Percentiles rank a stretch among this genome's conserved stretches.
These are phyloP conservation scores for Megathymus violae DNA, from an alignment of 1,140 invertebrate species.

Conservation along the genomic window DNA sequence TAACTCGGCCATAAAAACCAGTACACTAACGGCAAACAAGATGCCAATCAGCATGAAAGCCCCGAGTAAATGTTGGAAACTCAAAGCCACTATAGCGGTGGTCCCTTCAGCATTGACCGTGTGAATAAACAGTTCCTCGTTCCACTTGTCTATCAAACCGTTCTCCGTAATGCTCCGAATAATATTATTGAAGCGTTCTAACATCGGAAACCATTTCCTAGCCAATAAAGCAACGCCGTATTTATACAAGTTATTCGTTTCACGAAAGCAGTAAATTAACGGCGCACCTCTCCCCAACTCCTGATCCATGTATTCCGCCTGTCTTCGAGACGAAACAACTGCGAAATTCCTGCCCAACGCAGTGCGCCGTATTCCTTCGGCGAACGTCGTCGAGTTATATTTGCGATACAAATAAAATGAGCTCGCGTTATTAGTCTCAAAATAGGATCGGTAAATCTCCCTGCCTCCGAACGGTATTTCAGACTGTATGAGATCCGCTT, in stretches of 20 bases:
- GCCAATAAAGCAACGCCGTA: constrained; percentile 75
- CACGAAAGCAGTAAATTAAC: constrained; percentile 75
- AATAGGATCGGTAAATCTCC: constrained; percentile 77
- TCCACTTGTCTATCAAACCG: constrained; percentile 81
- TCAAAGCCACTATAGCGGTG: constrained; percentile 65
- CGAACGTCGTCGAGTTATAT: constrained; percentile 73
- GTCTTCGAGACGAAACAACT: constrained; percentile 75
- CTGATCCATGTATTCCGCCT: constrained; percentile 75
- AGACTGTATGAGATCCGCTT: constrained; percentile 71
- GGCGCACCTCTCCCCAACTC: constrained; percentile 68
- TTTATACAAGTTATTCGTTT: constrained; percentile 77
- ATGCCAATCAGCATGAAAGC: constrained; percentile 76
- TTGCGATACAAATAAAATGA: constrained; percentile 77
- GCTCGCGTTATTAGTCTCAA: constrained; percentile 74
- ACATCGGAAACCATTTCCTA: constrained; percentile 76
- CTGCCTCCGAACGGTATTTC: constrained; percentile 73
- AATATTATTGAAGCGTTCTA: constrained; percentile 73
- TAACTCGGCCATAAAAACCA: constrained; percentile 66
- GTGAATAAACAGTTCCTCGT: constrained; percentile 73
- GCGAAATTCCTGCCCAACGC: constrained; percentile 71
- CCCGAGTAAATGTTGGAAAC: constrained; percentile 74
- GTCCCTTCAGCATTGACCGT: constrained; percentile 48
- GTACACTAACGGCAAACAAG: constrained; percentile 57
- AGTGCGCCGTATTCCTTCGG: constrained; percentile 67
- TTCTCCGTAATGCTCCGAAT: constrained; percentile 79